Conservation (phyloP, 2,888 invertebrate species). For the Scaptomyza cyrtandrae region DNA sequence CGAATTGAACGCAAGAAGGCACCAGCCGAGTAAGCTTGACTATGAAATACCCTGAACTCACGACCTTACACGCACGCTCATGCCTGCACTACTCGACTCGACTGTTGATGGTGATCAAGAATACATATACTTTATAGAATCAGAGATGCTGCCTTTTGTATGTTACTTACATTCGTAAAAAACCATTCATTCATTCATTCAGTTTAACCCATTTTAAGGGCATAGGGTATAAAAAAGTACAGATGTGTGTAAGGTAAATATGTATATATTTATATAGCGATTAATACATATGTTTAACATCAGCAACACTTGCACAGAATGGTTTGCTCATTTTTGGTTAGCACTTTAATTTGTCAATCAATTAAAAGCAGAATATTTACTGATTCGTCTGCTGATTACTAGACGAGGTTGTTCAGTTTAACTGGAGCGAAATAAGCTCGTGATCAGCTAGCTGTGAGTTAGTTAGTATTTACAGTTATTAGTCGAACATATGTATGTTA, state of each 20-base stretch:
- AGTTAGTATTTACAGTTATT: slow-evolving; percentile 14
- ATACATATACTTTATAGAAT: too few species aligned
- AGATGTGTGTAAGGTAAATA: neutral
- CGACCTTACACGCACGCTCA: too few species aligned
- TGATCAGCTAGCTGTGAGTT: slow-evolving; percentile 36
- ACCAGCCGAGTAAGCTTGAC: too few species aligned
- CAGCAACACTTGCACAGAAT: slow-evolving; percentile 4
- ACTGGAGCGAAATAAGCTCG: slow-evolving; percentile 13
- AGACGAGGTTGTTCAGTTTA: slow-evolving; percentile 7
- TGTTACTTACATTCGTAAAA: too few species aligned
- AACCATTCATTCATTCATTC: too few species aligned
- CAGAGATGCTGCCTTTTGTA: too few species aligned
- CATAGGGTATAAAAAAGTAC: too few species aligned
- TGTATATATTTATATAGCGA: neutral
- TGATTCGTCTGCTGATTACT: slow-evolving; percentile 29
- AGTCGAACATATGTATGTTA: slow-evolving; percentile 11
- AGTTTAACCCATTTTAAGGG: neutral
- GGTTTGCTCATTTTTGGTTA: slow-evolving; percentile 16
- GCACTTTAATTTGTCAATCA: slow-evolving; percentile 32
- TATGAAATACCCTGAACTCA: too few species aligned
- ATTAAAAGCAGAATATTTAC: slow-evolving; percentile 8
- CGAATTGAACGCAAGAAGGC: slow-evolving; percentile 1
- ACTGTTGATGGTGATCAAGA: too few species aligned
- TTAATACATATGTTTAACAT: neutral
- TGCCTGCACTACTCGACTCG: too few species aligned